Percentiles rank a stretch among this genome's conserved stretches.
Conservation (phyloP, 1,140 invertebrate genomes). For the Drosophila arizonae region DNA sequence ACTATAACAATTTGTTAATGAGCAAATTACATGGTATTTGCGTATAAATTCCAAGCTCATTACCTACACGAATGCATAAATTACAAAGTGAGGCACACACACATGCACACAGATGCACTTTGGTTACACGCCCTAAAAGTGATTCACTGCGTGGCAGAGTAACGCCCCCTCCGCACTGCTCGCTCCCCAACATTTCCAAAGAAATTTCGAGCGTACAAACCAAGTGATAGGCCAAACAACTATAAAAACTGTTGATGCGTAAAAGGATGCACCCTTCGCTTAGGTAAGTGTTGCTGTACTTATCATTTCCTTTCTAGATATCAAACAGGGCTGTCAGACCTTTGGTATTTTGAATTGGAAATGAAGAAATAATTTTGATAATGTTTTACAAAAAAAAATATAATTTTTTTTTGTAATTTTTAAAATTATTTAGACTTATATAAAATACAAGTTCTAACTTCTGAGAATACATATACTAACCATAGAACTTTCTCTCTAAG, state of each 20-base stretch:
- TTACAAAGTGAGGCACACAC: constrained; percentile 19
- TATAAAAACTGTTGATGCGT: constrained; percentile 74
- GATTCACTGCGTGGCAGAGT: constrained; percentile 10
- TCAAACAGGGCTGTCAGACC: constrained; percentile 37
- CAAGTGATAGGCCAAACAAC: constrained; percentile 48
- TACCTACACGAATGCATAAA: constrained; percentile 44
- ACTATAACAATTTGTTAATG: constrained; percentile 68
- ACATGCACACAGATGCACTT: neutral
- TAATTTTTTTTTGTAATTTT: no score
- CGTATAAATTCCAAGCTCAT: constrained; percentile 51
- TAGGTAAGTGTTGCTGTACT: constrained; percentile 47
- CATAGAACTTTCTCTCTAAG: no score
- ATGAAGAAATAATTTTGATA: neutral
- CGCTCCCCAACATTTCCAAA: neutral
- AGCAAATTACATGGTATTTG: constrained; percentile 68
- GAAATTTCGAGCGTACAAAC: constrained; percentile 27
- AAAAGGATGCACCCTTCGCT: constrained; percentile 61
- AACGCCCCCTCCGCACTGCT: constrained; percentile 38
- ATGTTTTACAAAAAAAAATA: no score
- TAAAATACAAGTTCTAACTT: no score
- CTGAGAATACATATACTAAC: no score
- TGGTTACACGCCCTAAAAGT: constrained; percentile 32
- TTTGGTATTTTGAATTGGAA: neutral
- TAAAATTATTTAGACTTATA: no score
- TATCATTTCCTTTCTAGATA: constrained; percentile 60